phyloP scores from a whole-genome alignment of 2,797 vertebrate species.

The Intellagama lesueurii region DNA sequence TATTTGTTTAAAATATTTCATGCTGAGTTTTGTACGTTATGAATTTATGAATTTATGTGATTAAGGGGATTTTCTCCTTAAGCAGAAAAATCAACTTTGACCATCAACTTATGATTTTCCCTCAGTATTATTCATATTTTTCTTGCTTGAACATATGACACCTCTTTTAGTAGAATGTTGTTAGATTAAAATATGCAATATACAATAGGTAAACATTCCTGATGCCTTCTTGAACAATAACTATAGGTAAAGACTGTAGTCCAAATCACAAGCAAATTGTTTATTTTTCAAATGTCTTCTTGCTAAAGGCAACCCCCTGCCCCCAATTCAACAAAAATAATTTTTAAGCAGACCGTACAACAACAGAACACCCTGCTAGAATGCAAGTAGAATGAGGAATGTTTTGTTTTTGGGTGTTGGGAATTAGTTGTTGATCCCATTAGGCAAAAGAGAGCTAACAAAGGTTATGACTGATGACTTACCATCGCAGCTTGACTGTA shows the following conservation, averaged over 20 bases:
- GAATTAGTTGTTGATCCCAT: background rate
- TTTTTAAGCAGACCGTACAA: background rate
- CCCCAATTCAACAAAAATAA: background rate
- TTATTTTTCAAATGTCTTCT: background rate
- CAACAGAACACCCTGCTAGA: background rate
- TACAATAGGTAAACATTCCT: slow-evolving; percentile 23
- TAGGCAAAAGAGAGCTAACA: background rate
- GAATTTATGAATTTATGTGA: background rate
- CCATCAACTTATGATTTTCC: background rate
- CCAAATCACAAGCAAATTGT: background rate
- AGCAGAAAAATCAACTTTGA: background rate
- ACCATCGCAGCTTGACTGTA: background rate
- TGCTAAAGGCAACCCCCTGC: background rate
- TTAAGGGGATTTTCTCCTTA: background rate
- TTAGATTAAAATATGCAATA: slow-evolving; percentile 19
- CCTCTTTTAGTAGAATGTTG: slow-evolving; percentile 21
- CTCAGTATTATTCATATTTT: background rate
- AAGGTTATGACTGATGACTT: background rate
- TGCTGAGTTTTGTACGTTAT: background rate
- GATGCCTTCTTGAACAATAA: slow-evolving; percentile 47
- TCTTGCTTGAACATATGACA: background rate
- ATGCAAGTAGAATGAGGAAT: background rate
- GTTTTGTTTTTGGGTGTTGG: background rate
- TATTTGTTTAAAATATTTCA: background rate
- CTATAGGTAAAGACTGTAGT: background rate